Base-by-base conservation (phyloP, 2,888 invertebrate genomes). In the Troides helena region DNA sequence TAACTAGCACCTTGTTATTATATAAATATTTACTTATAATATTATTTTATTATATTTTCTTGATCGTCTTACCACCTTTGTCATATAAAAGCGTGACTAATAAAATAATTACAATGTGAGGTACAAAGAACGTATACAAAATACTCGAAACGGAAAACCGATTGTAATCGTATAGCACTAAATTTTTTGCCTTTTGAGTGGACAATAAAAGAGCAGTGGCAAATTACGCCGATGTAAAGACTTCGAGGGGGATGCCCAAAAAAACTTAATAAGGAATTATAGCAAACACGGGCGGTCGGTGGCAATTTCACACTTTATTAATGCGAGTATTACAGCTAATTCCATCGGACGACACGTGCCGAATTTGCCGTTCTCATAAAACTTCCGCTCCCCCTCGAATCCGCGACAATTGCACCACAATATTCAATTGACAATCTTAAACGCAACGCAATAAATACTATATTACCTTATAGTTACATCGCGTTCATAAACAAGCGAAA, bases 301-400 rank as follows among this genome's bases (percentile, higher is more conserved):
- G 84, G 87, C 91, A 92, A 93, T 93, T 93, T 92, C 92, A 92
- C 92, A 92, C 92, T 92, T 92, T 92, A 92, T 92, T 92, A 92
- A 90, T 90, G 89, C 87, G 87, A 91, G 92, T 90, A 92, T 92
- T 92, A 92, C 82, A 80, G 86, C 90, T 91, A 91, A 92, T 91
- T 90, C 90, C 89, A 82, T 84, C 86, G 85, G 81, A 85, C 83
- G 91, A 87, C 92, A 92, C 92, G 92, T 90, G 92, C 88, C 90
- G 85, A 90, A 88, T 90, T 89, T 85, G 89, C 82, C 84, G 83
- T 92, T 92, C 89, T 85, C 90, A 92, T 90, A 92, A 88, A 90
- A 84, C 82, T 82, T 77, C 74, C 76, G 73, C 82, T 79, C 86
- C 88, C 85, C 83, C 81, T 70, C 69, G 39, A 62, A 62, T 46